Percentiles rank a stretch among this genome's conserved stretches.
Evolutionary conservation across 2,888 invertebrate species (phyloP).

Genomic region (Lacanobia oleracea): DNA sequence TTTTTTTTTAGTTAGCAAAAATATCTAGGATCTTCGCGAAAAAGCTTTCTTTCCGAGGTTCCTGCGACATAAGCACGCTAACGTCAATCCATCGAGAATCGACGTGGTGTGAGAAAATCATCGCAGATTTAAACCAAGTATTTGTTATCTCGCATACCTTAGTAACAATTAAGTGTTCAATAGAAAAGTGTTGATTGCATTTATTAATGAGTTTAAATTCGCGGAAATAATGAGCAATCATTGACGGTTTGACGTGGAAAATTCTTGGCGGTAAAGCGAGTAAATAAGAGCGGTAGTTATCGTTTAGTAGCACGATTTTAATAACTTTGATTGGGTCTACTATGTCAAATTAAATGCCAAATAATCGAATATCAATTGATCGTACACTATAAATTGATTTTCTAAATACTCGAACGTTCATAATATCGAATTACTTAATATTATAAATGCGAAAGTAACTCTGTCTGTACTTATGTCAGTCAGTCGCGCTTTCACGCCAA

Average conservation of each 20-base stretch:
- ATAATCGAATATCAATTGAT: too few species aligned
- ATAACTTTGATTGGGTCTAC: too few species aligned
- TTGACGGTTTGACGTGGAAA: not conserved
- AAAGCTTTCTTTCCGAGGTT: too few species aligned
- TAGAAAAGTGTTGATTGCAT: slow-evolving; percentile 36
- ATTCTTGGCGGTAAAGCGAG: not conserved
- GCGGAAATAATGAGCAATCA: slow-evolving; percentile 21
- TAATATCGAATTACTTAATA: too few species aligned
- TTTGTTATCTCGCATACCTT: slow-evolving; percentile 22
- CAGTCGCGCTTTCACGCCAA: too few species aligned
- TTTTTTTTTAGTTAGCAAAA: too few species aligned
- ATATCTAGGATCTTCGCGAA: not conserved
- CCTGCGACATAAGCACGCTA: slow-evolving; percentile 26
- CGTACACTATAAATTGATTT: too few species aligned
- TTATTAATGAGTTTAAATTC: slow-evolving; percentile 38
- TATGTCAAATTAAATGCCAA: too few species aligned
- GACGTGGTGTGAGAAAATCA: slow-evolving; percentile 58
- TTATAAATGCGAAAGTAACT: too few species aligned
- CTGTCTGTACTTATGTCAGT: too few species aligned
- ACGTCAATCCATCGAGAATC: slow-evolving; percentile 68
- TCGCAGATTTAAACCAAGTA: slow-evolving; percentile 44
- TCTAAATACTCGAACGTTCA: too few species aligned
- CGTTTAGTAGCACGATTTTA: not conserved
- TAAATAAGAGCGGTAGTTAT: not conserved
- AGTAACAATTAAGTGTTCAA: slow-evolving; percentile 21